A percentile compares a stretch with the other conserved stretches of the same genome.
Evolutionary conservation across 2,113 vertebrate genomes (phyloP).

Genomic region (Herpailurus yagouaroundi): DNA sequence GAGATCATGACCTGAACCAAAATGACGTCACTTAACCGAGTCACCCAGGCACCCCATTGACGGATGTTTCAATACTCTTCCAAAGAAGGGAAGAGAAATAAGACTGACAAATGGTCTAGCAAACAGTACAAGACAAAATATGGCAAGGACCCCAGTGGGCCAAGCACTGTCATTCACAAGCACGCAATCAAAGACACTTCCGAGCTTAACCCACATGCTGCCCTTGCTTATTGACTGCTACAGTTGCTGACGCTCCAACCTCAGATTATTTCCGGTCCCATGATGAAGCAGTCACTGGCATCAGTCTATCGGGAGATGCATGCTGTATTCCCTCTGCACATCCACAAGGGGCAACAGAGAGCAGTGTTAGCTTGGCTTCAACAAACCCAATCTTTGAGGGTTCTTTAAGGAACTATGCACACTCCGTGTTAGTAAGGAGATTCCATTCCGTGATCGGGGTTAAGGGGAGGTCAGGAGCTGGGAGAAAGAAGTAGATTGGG

Average conservation of each 20-base stretch:
- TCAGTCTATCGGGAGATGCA: background rate
- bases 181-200: background rate
- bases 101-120: background rate
- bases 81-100: background rate
- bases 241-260: background rate
- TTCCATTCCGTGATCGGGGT: background rate
- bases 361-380: background rate
- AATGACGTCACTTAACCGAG: no score
- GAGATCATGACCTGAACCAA: no score
- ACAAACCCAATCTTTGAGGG: background rate
- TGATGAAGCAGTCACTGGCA: background rate
- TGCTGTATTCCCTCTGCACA: background rate
- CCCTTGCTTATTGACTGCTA: background rate
- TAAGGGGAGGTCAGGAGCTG: background rate
- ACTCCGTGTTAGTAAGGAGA: background rate
- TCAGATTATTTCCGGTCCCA: background rate
- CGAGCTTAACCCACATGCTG: background rate
- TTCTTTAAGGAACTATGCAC: background rate
- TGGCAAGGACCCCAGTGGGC: background rate
- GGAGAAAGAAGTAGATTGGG: background rate
- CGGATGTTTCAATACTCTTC: background rate
- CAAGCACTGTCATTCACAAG: background rate
- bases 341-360: conserved; percentile 25
- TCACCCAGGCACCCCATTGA: no score
- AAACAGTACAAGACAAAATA: background rate